Conservation (phyloP, 2,888 invertebrate genomes). For the Pollenia amentaria region DNA sequence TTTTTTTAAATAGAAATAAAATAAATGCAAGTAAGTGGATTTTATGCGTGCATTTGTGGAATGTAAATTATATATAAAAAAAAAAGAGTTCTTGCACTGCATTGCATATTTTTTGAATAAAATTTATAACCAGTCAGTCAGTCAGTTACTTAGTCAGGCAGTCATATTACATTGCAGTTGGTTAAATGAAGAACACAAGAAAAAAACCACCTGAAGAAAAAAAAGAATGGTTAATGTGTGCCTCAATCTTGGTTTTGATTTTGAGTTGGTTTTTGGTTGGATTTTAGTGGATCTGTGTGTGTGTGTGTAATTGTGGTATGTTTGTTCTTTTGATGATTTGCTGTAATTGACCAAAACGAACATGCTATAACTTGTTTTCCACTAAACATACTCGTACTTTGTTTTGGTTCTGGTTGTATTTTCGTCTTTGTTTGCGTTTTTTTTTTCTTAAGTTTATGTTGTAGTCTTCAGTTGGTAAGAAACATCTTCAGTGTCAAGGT, state of each 20-base stretch:
- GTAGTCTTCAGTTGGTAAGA: constrained; percentile 81
- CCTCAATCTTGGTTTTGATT: constrained; percentile 35
- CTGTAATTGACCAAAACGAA: constrained; percentile 80
- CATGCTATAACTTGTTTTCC: constrained; percentile 79
- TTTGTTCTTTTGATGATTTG: constrained; percentile 65
- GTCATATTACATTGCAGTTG: background rate
- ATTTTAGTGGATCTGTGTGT: no score
- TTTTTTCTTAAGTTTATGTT: constrained; percentile 23
- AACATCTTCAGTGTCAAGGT: constrained; percentile 85
- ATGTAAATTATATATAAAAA: background rate
- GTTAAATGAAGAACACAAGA: constrained; percentile 16
- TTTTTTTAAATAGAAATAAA: background rate
- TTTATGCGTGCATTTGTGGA: constrained; percentile 59
- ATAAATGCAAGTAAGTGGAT: constrained; percentile 25
- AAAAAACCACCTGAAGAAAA: constrained; percentile 2
- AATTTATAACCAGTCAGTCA: constrained; percentile 35
- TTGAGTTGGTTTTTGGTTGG: constrained; percentile 23
- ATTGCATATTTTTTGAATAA: constrained; percentile 22
- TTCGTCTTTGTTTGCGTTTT: background rate
- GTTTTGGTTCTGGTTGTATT: constrained; percentile 66
- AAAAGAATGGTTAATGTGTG: constrained; percentile 50
- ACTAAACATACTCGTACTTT: constrained; percentile 65
- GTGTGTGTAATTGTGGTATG: constrained; percentile 12
- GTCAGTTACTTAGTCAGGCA: no score
- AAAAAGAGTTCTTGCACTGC: constrained; percentile 35